Evolutionary conservation across 2,797 vertebrate species (phyloP).

Genomic region (Onychomys arenicola): DNA sequence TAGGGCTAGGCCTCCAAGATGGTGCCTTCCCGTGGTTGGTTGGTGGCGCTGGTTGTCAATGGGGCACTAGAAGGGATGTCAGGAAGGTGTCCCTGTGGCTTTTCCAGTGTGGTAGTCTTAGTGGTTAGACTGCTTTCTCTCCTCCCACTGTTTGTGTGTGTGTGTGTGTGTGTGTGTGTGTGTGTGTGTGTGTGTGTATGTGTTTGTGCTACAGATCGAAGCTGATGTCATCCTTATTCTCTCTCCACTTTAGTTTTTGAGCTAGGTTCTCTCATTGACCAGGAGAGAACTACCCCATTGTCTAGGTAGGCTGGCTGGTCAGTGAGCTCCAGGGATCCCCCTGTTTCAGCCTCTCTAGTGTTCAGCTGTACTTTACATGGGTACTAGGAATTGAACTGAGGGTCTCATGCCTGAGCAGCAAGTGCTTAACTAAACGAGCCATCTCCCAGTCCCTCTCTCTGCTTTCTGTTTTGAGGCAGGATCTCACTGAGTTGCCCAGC

Average conservation of each 20-base stretch:
- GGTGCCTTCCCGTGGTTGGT: background rate
- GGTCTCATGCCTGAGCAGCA: background rate
- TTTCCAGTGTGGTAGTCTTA: accelerated
- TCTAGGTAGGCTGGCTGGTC: background rate
- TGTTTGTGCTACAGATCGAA: background rate
- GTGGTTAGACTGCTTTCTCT: background rate
- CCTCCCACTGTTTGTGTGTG: background rate
- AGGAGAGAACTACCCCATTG: background rate
- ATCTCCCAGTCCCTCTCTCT: background rate
- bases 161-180: no score
- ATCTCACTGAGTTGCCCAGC: background rate
- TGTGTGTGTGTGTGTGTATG: no score
- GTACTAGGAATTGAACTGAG: background rate
- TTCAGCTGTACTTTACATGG: background rate
- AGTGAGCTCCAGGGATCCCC: background rate
- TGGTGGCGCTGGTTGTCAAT: background rate
- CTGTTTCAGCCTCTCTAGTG: background rate
- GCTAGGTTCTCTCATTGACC: background rate
- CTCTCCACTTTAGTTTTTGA: background rate
- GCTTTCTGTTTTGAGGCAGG: background rate
- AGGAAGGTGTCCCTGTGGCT: background rate
- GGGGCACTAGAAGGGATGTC: background rate
- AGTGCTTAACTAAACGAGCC: background rate
- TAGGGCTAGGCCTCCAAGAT: background rate
- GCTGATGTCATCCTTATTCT: background rate